phyloP scores from a whole-genome alignment of 2,113 vertebrate species.

The Pseudorhombus dupliciocellatus region DNA sequence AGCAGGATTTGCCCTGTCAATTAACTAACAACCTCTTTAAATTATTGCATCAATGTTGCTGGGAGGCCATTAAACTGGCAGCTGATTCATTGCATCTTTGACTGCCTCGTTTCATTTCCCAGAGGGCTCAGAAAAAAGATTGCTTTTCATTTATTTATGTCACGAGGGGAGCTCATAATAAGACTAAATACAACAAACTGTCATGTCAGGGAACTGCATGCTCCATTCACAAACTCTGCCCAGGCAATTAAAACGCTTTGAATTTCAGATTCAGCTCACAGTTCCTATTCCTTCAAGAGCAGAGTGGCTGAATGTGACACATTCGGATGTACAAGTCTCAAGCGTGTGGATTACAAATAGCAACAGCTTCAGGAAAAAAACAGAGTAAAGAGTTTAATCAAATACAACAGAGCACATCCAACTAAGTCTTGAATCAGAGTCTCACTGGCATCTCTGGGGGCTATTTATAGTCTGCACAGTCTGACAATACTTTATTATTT shows the following conservation, averaged over 20 bases:
- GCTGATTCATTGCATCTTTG: conserved; percentile 39
- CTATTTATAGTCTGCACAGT: not conserved
- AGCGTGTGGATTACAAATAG: not conserved
- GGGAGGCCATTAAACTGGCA: conserved; percentile 4
- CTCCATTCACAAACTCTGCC: not conserved
- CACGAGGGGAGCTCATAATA: conserved; percentile 5
- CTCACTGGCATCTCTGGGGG: not conserved
- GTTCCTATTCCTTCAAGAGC: no score
- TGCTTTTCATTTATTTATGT: conserved; percentile 41
- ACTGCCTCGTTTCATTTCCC: conserved; percentile 44
- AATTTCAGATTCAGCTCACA: conserved; percentile 7
- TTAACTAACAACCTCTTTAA: conserved; percentile 33
- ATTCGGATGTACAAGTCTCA: not conserved
- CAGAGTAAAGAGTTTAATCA: not conserved
- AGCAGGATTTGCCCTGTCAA: not conserved
- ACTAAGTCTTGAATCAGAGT: not conserved
- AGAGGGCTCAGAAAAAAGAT: conserved; percentile 18
- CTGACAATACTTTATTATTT: not conserved
- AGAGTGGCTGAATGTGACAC: no score
- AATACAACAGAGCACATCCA: not conserved
- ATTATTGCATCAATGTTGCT: not conserved
- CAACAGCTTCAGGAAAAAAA: not conserved
- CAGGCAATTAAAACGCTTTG: not conserved
- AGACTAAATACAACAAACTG: not conserved
- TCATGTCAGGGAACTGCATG: not conserved